phyloP scores from a whole-genome alignment of 2,113 vertebrate species.

The Gnathonemus echidnorhynchus region DNA sequence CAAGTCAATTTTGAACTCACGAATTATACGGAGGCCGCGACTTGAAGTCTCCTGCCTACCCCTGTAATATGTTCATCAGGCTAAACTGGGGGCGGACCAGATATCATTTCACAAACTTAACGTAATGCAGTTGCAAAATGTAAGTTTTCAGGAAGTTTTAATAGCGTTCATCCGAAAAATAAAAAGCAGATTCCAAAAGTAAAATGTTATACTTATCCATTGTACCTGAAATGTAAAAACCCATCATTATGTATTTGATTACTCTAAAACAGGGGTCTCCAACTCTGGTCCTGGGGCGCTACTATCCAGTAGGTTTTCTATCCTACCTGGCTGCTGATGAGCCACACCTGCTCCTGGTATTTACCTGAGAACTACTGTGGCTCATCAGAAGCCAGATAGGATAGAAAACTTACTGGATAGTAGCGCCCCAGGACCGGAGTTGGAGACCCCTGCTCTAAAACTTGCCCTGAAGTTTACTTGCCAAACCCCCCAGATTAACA shows the following conservation, averaged over 20 bases:
- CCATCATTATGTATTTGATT: neutral
- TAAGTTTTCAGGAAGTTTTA: neutral
- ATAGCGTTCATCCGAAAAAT: neutral
- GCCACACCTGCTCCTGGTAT: no score
- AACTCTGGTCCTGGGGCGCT: no score
- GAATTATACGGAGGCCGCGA: neutral
- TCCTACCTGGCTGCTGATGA: no score
- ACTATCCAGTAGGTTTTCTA: no score
- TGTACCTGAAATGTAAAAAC: neutral
- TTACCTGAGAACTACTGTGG: no score
- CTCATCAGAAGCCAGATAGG: no score
- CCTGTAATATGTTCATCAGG: neutral
- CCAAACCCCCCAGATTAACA: neutral
- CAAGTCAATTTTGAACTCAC: neutral
- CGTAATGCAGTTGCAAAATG: neutral
- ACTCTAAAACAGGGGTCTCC: neutral
- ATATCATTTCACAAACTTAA: neutral
- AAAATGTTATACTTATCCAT: neutral
- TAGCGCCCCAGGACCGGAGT: no score
- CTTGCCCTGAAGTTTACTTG: neutral
- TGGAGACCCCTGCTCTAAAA: neutral
- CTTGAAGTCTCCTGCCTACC: neutral
- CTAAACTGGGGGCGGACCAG: neutral
- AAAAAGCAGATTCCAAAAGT: neutral
- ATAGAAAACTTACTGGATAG: no score